Conservation (phyloP, 2,888 invertebrate genomes). For the Epiperipatus broadwayi region DNA sequence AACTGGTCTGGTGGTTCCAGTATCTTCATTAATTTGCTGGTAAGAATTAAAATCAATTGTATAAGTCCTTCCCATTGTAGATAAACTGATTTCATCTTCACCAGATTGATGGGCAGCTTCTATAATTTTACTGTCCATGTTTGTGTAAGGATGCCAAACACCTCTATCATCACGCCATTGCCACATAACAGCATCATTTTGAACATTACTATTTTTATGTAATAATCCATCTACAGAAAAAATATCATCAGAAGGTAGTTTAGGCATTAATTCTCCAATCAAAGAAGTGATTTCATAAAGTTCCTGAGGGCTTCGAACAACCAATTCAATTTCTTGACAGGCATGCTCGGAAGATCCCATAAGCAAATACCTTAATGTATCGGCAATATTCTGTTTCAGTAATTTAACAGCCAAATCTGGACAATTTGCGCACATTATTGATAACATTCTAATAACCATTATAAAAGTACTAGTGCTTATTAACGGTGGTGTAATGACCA, state of each 20-base stretch:
- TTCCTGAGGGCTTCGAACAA: conserved; percentile 81
- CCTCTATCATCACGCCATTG: conserved; percentile 93
- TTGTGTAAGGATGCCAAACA: conserved; percentile 70
- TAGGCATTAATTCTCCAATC: conserved; percentile 92
- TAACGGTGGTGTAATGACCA: conserved; percentile 84
- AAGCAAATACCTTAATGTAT: conserved; percentile 77
- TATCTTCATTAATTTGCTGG: conserved; percentile 97
- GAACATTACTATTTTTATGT: conserved; percentile 31
- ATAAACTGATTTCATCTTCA: conserved; percentile 84
- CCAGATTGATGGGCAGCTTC: conserved; percentile 81
- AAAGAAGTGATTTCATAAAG: conserved; percentile 90
- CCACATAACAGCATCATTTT: conserved; percentile 68
- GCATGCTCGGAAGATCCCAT: conserved; percentile 56
- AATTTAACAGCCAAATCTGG: conserved; percentile 78
- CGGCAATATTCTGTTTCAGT: conserved; percentile 83
- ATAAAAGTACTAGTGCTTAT: conserved; percentile 88
- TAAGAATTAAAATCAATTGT: conserved; percentile 89
- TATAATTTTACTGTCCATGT: conserved; percentile 77
- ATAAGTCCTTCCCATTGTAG: conserved; percentile 76
- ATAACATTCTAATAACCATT: conserved; percentile 83
- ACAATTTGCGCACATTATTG: conserved; percentile 85
- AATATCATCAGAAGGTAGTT: conserved; percentile 79
- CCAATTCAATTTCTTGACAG: conserved; percentile 45
- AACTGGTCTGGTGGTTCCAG: conserved; percentile 77
- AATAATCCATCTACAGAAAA: conserved; percentile 78